Base-by-base conservation (phyloP, 2,797 vertebrate species). In the Pangasius mekongensis region DNA sequence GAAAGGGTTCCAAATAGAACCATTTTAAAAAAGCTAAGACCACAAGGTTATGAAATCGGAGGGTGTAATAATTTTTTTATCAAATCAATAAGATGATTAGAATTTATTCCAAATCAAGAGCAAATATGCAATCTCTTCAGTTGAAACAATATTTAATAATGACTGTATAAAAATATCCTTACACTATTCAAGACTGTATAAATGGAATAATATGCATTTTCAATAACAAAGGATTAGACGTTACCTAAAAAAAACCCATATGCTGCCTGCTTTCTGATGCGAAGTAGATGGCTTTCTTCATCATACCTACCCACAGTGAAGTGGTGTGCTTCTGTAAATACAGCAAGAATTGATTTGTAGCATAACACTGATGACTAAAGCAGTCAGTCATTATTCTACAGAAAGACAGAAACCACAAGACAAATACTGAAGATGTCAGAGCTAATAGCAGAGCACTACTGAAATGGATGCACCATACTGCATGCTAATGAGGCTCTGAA, bases 401-500 rank as follows among this genome's bases (percentile, higher is more conserved):
- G 43, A 66, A 66, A 66, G 14, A n/a, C 16, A 20, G 30, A 71
- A 82, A 81, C 27, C 49, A 64, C 27, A 66, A 49, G 43, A n/a
- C n/a, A 49, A 86, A 66, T 78, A n/a, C 20, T 10, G 18, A 66
- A 27, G 3, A 62, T 49, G 33, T 49, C 14, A 36, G 60, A 30
- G 18, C 54, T 58, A 73, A 87, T 71, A 58, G 8, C 22, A 39
- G 47, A 69, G 33, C 77, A 71, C 64, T 67, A 33, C 49, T 58
- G 24, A 81, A 69, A 71, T 58, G 64, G 47, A 47, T 82, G 64
- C 49, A 71, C 33, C 22, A n/a, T 27, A 14, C 7, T 80, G 74
- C n/a, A 56, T 66, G 49, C 76, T 86, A 77, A 77, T 77, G 39
- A 86, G 54, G 58, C 73, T 64, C 27, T 66, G 27, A 83, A 83